phyloP scores from a whole-genome alignment of 2,113 vertebrate genomes.

The Phyllostomus hastatus region DNA sequence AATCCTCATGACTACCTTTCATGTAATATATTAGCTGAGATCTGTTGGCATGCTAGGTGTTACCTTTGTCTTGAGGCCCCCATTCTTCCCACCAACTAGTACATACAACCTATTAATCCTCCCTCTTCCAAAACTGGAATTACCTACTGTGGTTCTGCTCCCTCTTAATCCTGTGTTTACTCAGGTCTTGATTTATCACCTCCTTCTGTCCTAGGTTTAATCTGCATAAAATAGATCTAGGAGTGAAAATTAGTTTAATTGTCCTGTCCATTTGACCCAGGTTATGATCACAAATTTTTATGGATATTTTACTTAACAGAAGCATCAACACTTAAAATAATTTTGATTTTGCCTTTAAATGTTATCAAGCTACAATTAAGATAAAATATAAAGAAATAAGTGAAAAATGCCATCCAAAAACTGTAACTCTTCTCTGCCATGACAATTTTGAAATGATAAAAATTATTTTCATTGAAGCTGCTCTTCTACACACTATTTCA shows the following conservation, averaged over 20 bases:
- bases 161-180: not conserved
- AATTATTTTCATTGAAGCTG: constrained; percentile 3
- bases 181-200: not conserved
- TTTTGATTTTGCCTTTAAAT: constrained; percentile 41
- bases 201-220: not conserved
- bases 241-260: not conserved
- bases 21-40: not conserved
- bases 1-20: not conserved
- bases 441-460: constrained; percentile 23
- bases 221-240: not conserved
- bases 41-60: not conserved
- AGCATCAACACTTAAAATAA: constrained; percentile 29
- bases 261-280: not conserved
- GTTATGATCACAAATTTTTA: not conserved
- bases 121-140: not conserved
- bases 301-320: constrained; percentile 7
- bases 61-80: not conserved
- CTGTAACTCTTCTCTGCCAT: constrained; percentile 12
- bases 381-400: constrained; percentile 14
- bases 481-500: constrained; percentile 23
- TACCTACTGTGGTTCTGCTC: not conserved
- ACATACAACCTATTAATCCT: not conserved
- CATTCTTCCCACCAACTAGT: not conserved
- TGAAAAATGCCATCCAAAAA: not conserved
- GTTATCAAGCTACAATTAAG: constrained; percentile 23